These are phyloP conservation scores for Tholera decimalis DNA, from an alignment of 2,888 invertebrate species.

Conservation along the genomic window DNA sequence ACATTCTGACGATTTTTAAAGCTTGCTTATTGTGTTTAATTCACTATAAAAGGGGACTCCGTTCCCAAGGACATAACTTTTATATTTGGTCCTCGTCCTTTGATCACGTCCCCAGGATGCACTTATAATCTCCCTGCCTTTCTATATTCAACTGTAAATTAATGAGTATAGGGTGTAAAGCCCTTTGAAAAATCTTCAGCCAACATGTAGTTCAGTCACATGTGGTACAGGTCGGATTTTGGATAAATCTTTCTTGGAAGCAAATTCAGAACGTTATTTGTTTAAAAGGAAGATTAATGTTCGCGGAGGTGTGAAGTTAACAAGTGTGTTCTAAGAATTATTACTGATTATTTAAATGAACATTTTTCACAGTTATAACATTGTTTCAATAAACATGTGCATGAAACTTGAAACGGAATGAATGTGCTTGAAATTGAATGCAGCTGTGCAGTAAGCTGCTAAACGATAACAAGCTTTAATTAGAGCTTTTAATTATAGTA, in stretches of 20 bases:
- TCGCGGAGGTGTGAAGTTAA: constrained; percentile 82
- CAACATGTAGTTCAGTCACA: constrained; percentile 69
- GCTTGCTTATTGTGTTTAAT: constrained; percentile 78
- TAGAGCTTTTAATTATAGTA: constrained; percentile 39
- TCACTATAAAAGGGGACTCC: constrained; percentile 71
- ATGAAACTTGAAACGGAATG: constrained; percentile 47
- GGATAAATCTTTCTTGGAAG: constrained; percentile 78
- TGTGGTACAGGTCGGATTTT: constrained; percentile 54
- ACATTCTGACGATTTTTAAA: constrained; percentile 74
- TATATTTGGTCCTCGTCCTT: constrained; percentile 75
- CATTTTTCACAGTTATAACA: constrained; percentile 54
- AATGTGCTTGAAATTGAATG: constrained; percentile 48
- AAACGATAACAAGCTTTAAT: constrained; percentile 50
- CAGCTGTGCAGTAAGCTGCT: constrained; percentile 50
- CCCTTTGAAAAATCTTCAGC: constrained; percentile 30
- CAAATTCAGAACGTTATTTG: constrained; percentile 75
- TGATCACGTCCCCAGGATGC: constrained; percentile 74
- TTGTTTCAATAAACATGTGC: constrained; percentile 54
- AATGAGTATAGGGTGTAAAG: constrained; percentile 29
- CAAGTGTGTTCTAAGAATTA: constrained; percentile 68
- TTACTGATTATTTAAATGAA: constrained; percentile 63
- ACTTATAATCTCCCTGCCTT: constrained; percentile 13
- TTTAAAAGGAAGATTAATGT: constrained; percentile 83
- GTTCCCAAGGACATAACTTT: constrained; percentile 86
- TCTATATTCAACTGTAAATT: constrained; percentile 45